Evolutionary conservation across 1,140 invertebrate species (phyloP).

Genomic region (Mya arenaria): DNA sequence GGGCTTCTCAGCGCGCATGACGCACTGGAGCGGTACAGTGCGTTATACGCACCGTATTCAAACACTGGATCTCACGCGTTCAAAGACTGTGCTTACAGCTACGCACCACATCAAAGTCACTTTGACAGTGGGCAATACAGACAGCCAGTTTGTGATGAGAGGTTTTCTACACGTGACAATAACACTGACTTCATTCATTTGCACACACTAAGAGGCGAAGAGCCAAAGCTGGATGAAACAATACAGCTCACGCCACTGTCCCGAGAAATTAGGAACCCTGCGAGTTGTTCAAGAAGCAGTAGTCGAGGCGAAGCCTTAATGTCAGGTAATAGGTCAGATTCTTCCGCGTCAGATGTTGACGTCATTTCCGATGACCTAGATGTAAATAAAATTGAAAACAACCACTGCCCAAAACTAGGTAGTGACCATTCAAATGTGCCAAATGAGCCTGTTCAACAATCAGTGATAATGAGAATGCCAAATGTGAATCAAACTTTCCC

Average conservation of each 20-base stretch:
- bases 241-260: slow-evolving; percentile 53
- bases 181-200: slow-evolving; percentile 63
- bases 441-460: slow-evolving; percentile 66
- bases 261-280: slow-evolving; percentile 65
- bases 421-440: slow-evolving; percentile 45
- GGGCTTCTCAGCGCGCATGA: slow-evolving; percentile 32
- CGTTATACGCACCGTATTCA: slow-evolving; percentile 73
- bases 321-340: slow-evolving; percentile 77
- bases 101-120: slow-evolving; percentile 62
- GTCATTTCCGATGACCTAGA: slow-evolving; percentile 75
- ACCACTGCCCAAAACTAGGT: slow-evolving; percentile 20
- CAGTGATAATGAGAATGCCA: slow-evolving; percentile 74
- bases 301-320: slow-evolving; percentile 70
- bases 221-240: slow-evolving; percentile 51
- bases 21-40: slow-evolving; percentile 69
- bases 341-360: slow-evolving; percentile 77
- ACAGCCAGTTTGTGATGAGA: slow-evolving; percentile 63
- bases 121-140: slow-evolving; percentile 65
- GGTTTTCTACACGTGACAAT: slow-evolving; percentile 69
- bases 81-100: slow-evolving; percentile 49
- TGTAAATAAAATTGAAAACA: slow-evolving; percentile 26
- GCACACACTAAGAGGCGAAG: slow-evolving; percentile 27
- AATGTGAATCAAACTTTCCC: slow-evolving; percentile 56
- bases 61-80: background rate
- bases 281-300: slow-evolving; percentile 74